phyloP scores from a whole-genome alignment of 1,140 invertebrate genomes.

The Plutomurus gul region DNA sequence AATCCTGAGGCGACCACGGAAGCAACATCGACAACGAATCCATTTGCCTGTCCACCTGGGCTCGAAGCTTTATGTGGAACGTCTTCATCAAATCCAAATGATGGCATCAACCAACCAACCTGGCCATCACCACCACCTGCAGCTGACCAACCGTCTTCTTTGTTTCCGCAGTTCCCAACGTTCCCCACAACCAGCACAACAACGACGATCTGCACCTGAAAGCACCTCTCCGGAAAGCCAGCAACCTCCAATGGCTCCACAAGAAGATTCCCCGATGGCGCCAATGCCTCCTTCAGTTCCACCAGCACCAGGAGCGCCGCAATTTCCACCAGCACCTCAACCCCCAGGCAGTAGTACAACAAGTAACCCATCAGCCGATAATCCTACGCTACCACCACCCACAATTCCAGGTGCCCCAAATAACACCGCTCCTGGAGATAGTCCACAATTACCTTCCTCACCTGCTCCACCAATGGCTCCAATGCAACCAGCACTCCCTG shows the following conservation, averaged over 20 bases:
- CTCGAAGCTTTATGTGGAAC: background rate
- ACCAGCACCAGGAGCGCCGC: background rate
- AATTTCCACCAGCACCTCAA: background rate
- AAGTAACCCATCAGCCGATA: no score
- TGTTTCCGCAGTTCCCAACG: slow-evolving; percentile 16
- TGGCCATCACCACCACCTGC: background rate
- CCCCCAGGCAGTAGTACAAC: background rate
- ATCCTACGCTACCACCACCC: background rate
- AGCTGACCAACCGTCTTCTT: background rate
- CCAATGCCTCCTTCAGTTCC: background rate
- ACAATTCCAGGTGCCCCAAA: background rate
- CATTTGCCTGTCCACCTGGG: background rate
- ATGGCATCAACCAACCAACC: background rate
- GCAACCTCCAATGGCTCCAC: background rate
- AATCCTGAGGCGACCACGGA: background rate
- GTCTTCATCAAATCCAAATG: background rate
- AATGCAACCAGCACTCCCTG: background rate
- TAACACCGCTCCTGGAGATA: background rate
- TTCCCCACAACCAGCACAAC: background rate
- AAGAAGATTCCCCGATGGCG: background rate
- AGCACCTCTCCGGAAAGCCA: background rate
- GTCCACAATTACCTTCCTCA: background rate
- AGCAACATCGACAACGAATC: background rate
- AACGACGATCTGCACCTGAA: background rate
- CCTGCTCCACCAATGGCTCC: background rate